These are phyloP conservation scores for Vesta saturnalis DNA, from an alignment of 2,888 invertebrate genomes.

Conservation along the genomic window DNA sequence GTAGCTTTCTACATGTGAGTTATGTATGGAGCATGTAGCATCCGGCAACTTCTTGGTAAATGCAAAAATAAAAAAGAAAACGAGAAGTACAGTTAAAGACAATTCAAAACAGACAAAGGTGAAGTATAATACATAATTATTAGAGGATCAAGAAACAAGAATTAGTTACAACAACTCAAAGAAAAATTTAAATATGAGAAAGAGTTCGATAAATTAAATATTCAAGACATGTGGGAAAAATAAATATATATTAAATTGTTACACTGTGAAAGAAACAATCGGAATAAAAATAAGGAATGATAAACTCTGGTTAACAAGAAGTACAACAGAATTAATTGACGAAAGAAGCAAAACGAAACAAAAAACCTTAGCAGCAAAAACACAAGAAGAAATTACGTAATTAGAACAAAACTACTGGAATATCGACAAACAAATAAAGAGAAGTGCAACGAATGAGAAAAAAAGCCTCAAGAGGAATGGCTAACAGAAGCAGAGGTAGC, in stretches of 20 bases:
- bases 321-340: constrained; percentile 11
- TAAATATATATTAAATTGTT: constrained; percentile 9
- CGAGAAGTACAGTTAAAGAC: not conserved
- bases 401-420: constrained; percentile 14
- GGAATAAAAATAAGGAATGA: too few species aligned
- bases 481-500: too few species aligned
- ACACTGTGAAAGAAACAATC: too few species aligned
- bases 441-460: too few species aligned
- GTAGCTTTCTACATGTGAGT: not conserved
- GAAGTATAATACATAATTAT: too few species aligned
- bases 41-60: too few species aligned
- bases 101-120: too few species aligned
- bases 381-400: constrained; percentile 5
- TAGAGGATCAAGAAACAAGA: not conserved
- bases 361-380: not conserved
- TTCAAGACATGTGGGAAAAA: constrained; percentile 10
- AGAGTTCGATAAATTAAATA: not conserved
- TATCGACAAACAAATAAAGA: constrained; percentile 1
- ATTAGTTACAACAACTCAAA: not conserved
- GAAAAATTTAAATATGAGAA: not conserved
- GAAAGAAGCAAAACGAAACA: constrained; percentile 10
- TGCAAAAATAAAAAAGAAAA: not conserved
- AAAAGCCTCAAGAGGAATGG: too few species aligned
- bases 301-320: too few species aligned
- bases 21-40: too few species aligned